A percentile compares a stretch with the other conserved stretches of the same genome.
These are phyloP conservation scores for Orchesella flavescens DNA, from an alignment of 2,888 invertebrate species.

Conservation along the genomic window DNA sequence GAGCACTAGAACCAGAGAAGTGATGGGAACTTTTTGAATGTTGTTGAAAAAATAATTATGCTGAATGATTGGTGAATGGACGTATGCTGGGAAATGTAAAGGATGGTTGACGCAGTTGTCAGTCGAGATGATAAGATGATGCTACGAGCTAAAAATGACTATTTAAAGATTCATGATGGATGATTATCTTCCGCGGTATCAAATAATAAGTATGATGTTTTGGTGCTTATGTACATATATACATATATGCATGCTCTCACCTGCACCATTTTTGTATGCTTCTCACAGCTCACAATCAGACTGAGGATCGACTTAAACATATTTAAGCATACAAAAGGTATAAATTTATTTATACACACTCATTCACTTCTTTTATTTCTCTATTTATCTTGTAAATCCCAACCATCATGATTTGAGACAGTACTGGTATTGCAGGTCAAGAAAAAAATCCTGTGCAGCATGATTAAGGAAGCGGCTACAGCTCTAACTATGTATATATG, in stretches of 20 bases:
- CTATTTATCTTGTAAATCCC: not conserved
- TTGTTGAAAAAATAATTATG: not conserved
- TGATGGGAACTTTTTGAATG: not conserved
- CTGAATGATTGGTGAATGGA: not conserved
- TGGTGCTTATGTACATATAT: too few relatives aligned
- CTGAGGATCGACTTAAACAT: not conserved
- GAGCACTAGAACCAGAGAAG: not conserved
- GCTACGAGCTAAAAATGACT: slow-evolving; percentile 54
- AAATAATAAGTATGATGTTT: too few relatives aligned
- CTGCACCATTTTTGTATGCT: slow-evolving; percentile 8
- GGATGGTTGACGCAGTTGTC: not conserved
- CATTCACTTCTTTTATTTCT: not conserved
- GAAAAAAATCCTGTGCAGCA: slow-evolving; percentile 4
- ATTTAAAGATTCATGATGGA: slow-evolving; percentile 56
- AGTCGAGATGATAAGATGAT: slow-evolving; percentile 30
- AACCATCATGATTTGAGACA: not conserved
- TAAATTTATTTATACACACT: slow-evolving; percentile 9
- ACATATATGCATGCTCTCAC: not conserved
- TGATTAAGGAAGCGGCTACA: slow-evolving; percentile 10
- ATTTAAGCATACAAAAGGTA: not conserved
- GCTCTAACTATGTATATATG: not conserved
- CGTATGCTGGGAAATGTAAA: not conserved
- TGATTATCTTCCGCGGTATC: slow-evolving; percentile 42
- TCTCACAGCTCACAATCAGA: not conserved
- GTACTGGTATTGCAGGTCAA: slow-evolving; percentile 25